These are phyloP conservation scores for Acanthopleura granulata DNA, from an alignment of 2,888 invertebrate species.

Conservation along the genomic window DNA sequence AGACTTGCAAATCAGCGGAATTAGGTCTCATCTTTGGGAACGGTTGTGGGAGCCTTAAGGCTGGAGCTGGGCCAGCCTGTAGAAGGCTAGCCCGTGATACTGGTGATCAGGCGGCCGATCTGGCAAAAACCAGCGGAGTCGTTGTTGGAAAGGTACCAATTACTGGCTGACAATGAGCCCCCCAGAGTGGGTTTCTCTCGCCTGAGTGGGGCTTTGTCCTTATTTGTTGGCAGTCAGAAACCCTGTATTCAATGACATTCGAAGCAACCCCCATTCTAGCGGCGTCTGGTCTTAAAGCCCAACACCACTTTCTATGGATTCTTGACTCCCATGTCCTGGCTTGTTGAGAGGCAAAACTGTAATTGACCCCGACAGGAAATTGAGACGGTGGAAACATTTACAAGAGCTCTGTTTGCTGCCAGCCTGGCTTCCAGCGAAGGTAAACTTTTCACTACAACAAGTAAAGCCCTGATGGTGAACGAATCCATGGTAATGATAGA, in stretches of 20 bases:
- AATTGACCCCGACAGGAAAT: conserved; percentile 10
- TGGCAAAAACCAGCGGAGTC: background rate
- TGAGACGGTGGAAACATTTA: conserved; percentile 1
- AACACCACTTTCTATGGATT: conserved; percentile 4
- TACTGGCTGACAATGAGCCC: background rate
- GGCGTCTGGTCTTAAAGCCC: background rate
- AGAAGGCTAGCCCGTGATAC: background rate
- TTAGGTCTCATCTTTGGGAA: background rate
- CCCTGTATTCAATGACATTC: conserved; percentile 6
- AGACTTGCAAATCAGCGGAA: conserved; percentile 17
- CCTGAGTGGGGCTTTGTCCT: background rate
- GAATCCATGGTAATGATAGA: too few species aligned
- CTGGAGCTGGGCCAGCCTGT: background rate
- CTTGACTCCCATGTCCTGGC: conserved; percentile 3
- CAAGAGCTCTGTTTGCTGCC: background rate
- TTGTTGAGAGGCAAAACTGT: background rate
- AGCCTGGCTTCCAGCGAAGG: background rate
- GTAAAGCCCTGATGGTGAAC: too few species aligned
- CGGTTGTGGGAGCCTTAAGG: background rate
- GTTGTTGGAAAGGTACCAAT: conserved; percentile 18
- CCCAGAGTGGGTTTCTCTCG: background rate
- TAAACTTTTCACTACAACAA: background rate
- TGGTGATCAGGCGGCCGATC: background rate
- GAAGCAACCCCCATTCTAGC: background rate
- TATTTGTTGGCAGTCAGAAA: background rate